Evolutionary conservation across 2,888 invertebrate genomes (phyloP).

Genomic region (Idaea straminata): DNA sequence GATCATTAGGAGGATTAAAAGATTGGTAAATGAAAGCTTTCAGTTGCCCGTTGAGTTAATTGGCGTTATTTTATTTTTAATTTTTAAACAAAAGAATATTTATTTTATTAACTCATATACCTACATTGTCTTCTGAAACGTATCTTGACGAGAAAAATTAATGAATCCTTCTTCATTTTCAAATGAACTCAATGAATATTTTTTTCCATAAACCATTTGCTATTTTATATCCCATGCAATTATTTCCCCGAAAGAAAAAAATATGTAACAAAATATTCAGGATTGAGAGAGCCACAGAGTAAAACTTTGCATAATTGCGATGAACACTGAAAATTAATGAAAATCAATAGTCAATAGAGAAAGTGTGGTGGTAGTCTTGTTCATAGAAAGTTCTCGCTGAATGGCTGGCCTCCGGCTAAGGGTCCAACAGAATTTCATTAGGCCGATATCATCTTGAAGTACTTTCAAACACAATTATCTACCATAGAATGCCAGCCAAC

Average conservation of each 20-base stretch:
- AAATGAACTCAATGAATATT: no score
- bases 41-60: constrained; percentile 3
- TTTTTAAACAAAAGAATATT: background rate
- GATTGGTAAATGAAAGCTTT: constrained; percentile 1
- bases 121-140: no score
- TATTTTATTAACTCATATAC: background rate
- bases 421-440: constrained; percentile 35
- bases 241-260: background rate
- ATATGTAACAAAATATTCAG: background rate
- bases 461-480: constrained; percentile 36
- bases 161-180: no score
- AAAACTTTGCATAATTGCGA: background rate
- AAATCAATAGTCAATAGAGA: constrained; percentile 11
- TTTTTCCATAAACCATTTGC: background rate
- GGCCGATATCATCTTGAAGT: constrained; percentile 29
- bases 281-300: background rate
- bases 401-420: constrained; percentile 6
- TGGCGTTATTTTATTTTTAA: background rate
- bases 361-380: constrained; percentile 10
- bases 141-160: no score
- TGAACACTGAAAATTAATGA: constrained; percentile 4
- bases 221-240: background rate
- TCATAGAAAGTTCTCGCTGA: constrained; percentile 17
- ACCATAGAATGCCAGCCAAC: constrained; percentile 24
- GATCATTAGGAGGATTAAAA: background rate